A percentile compares a stretch with the other conserved stretches of the same genome.
These are phyloP conservation scores for Leucoma salicis DNA, from an alignment of 2,888 invertebrate species.

Conservation along the genomic window DNA sequence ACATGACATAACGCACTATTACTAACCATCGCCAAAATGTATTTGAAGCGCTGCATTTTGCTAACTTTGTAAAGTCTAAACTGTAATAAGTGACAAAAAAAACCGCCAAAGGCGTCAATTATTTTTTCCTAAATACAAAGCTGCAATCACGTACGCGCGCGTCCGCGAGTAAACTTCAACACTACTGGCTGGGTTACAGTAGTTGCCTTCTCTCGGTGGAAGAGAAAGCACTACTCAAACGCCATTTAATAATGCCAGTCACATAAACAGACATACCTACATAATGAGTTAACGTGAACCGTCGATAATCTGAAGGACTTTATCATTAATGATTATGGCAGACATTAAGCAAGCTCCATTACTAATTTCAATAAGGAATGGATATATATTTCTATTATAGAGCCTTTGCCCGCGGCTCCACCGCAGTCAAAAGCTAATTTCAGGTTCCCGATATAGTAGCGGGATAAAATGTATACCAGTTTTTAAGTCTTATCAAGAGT, in stretches of 20 bases:
- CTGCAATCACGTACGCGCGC: conserved; percentile 12
- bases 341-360: too few species aligned
- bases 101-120: neutral
- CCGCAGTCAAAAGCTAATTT: too few species aligned
- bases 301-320: neutral
- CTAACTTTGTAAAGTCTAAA: too few species aligned
- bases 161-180: conserved; percentile 10
- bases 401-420: too few species aligned
- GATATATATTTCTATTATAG: too few species aligned
- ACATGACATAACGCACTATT: neutral
- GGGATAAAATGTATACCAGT: too few species aligned
- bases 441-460: too few species aligned
- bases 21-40: conserved; percentile 34
- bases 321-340: too few species aligned
- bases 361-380: too few species aligned
- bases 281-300: neutral
- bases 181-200: conserved; percentile 18
- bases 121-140: neutral
- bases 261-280: neutral
- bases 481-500: too few species aligned
- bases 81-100: too few species aligned
- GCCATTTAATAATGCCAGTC: conserved; percentile 21
- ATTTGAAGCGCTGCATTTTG: conserved; percentile 34
- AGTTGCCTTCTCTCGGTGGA: conserved; percentile 16
- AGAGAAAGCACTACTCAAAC: conserved; percentile 36